Base-by-base conservation (phyloP, 1,140 invertebrate genomes). In the Ladona fulva region DNA sequence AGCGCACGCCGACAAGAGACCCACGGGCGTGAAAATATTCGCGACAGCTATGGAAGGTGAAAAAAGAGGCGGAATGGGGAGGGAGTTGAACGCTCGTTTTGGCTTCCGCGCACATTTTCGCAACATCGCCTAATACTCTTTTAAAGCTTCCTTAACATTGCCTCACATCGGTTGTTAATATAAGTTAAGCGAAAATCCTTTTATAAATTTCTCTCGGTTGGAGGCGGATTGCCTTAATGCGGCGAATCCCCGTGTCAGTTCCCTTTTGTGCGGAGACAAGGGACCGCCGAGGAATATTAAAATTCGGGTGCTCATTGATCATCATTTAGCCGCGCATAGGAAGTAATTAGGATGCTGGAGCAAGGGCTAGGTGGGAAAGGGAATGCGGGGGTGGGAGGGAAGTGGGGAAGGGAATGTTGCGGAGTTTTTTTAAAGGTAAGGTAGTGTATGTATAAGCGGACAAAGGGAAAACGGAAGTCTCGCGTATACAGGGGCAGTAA, bases 261-360 rank as follows among this genome's bases (percentile, higher is more conserved):
- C 16, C 12, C 52, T 22, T 19, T 66, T 66, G 52, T 66, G 52
- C 52, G 52, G 16, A 66, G n/a, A 22, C 16, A 66, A 66, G 52
- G 52, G 52, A 22, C 52, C 14, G 52, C 52, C 19, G 44, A 19
- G 44, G 44, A 66, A 66, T 66, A 66, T 66, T 66, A 66, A 66
- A 66, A 66, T 19, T 66, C 52, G 52, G 52, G 16, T 12, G 52
- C 52, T 66, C 52, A 66, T 66, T 66, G 52, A 66, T 66, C 52
- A 66, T 66, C 52, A 66, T 66, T 66, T 66, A 66, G 52, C 52
- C 52, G 52, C 52, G 52, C 52, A 66, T 66, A 66, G 52, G 52
- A 66, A 66, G 52, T 66, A 66, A 66, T 66, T 66, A 66, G 52
- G 52, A 22, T 66, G 52, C 52, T 22, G 52, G 52, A 22, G n/a